Evolutionary conservation across 2,113 vertebrate genomes (phyloP).

Genomic region (Gallinago paraguaiae): DNA sequence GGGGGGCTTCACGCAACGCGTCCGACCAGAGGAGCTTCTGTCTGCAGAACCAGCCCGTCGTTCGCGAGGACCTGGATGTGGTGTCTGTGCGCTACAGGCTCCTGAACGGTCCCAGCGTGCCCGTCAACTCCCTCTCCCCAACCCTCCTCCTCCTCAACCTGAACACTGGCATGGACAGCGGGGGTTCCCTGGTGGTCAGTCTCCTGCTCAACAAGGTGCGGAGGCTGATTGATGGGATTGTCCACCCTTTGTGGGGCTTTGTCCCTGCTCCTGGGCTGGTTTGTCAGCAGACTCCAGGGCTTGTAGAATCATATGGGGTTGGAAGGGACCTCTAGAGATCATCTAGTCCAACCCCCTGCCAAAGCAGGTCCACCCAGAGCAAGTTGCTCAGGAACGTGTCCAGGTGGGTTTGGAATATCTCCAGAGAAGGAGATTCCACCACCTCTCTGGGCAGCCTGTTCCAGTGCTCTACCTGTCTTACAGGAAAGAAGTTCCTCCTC

Average conservation of each 20-base stretch:
- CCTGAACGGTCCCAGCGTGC: slow-evolving; percentile 72
- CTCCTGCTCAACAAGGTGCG: slow-evolving; percentile 84
- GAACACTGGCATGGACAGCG: slow-evolving; percentile 79
- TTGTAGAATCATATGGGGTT: not conserved
- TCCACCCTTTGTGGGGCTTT: not conserved
- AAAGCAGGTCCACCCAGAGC: too few relatives aligned
- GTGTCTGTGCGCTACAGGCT: slow-evolving; percentile 84
- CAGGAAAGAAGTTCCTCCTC: too few relatives aligned
- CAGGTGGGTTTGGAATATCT: too few relatives aligned
- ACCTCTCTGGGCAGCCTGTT: too few relatives aligned
- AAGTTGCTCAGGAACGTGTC: too few relatives aligned
- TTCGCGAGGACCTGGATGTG: slow-evolving; percentile 87
- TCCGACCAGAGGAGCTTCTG: slow-evolving; percentile 58
- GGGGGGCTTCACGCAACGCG: rapidly evolving
- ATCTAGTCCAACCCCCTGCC: too few relatives aligned
- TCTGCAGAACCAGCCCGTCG: slow-evolving; percentile 78
- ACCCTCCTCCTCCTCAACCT: slow-evolving; percentile 83
- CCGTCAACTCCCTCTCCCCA: slow-evolving; percentile 69
- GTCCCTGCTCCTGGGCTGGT: not conserved
- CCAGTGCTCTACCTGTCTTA: too few relatives aligned
- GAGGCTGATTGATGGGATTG: rapidly evolving
- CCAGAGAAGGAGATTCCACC: too few relatives aligned
- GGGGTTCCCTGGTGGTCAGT: slow-evolving; percentile 84
- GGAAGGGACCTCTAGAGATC: too few relatives aligned
- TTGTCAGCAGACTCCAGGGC: not conserved